Evolutionary conservation across 2,113 vertebrate species (phyloP).

Genomic region (Nothoprocta pentlandii): DNA sequence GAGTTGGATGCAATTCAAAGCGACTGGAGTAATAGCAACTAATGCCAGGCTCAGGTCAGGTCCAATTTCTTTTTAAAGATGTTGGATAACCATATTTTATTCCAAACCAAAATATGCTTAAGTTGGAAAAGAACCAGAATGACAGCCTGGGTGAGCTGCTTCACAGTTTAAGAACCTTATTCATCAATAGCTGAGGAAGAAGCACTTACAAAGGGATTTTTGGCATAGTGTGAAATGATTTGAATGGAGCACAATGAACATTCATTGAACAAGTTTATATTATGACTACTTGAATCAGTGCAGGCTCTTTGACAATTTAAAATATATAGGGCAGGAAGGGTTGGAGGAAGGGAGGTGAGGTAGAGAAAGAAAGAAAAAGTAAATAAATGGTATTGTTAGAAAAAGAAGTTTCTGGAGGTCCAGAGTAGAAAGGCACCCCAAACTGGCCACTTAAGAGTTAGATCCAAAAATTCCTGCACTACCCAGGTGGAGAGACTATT

Average conservation of each 20-base stretch:
- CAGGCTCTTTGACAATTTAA: neutral
- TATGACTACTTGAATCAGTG: neutral
- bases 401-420: neutral
- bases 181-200: slow-evolving; percentile 26
- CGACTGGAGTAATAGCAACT: slow-evolving; percentile 45
- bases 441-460: neutral
- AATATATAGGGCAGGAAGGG: neutral
- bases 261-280: neutral
- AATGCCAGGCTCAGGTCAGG: slow-evolving; percentile 62
- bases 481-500: neutral
- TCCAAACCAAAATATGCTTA: slow-evolving; percentile 61
- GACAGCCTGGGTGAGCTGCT: slow-evolving; percentile 1
- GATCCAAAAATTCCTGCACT: neutral
- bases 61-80: slow-evolving; percentile 59
- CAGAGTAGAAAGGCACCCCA: neutral
- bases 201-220: neutral
- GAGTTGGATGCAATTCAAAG: slow-evolving; percentile 66
- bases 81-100: slow-evolving; percentile 46
- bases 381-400: neutral
- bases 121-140: slow-evolving; percentile 66
- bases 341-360: neutral
- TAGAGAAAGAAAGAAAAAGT: neutral
- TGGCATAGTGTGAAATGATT: neutral
- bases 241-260: neutral
- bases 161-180: neutral